Conservation (phyloP, 1,140 invertebrate genomes). For the Vanessa tameamea region DNA sequence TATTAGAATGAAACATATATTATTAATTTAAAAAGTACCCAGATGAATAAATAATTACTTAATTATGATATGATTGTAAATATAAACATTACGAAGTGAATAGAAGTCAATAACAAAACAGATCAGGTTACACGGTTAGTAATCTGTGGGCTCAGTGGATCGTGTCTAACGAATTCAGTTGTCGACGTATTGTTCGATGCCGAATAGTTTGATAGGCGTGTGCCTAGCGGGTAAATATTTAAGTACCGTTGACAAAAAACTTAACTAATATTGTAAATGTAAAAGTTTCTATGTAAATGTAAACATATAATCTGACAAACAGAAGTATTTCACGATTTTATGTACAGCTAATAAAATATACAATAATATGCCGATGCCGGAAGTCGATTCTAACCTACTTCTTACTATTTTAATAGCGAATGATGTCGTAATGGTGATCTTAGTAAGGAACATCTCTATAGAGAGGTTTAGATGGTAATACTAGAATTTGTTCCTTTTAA, state of each 20-base stretch:
- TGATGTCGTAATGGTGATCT: no score
- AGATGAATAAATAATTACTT: not conserved
- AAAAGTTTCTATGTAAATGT: not conserved
- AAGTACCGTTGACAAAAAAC: not conserved
- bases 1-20: no score
- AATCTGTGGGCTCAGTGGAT: not conserved
- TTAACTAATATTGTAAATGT: not conserved
- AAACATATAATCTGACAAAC: no score
- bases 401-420: no score
- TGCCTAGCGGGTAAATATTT: slow-evolving; percentile 25
- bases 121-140: not conserved
- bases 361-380: no score
- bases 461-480: no score
- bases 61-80: not conserved
- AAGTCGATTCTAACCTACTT: no score
- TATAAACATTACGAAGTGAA: not conserved
- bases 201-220: slow-evolving; percentile 40
- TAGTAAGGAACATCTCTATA: no score
- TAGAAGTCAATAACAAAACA: slow-evolving; percentile 3
- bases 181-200: slow-evolving; percentile 30
- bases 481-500: no score
- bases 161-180: slow-evolving; percentile 25
- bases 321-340: no score
- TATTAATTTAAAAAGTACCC: no score
- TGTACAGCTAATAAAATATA: no score